Conservation (phyloP, 2,113 vertebrate genomes). For the Tupaia chinensis region DNA sequence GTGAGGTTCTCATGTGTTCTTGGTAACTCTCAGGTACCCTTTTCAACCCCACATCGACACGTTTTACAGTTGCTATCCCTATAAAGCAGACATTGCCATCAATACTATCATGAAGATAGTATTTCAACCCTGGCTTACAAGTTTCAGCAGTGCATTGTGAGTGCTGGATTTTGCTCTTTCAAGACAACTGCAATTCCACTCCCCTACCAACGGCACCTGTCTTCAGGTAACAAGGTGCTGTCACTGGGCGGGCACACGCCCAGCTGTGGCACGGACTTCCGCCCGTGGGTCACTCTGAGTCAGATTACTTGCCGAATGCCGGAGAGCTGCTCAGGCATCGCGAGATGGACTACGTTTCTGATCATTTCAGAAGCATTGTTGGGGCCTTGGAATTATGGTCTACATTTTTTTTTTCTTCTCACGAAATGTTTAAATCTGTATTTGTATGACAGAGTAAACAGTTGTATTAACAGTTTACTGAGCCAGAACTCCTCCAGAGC, state of each 20-base stretch:
- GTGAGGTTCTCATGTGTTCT: accelerated
- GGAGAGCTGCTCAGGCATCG: not conserved
- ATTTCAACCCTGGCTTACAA: not conserved
- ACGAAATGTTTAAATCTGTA: not conserved
- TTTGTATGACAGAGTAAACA: not conserved
- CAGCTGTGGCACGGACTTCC: not conserved
- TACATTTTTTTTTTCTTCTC: not conserved
- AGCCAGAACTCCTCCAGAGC: not conserved
- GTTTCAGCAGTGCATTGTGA: not conserved
- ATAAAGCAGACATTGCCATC: not conserved
- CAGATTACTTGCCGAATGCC: not conserved
- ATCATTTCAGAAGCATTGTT: not conserved
- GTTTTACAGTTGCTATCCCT: too few species aligned
- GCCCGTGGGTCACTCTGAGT: not conserved
- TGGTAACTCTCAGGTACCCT: not conserved
- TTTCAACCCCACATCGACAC: not conserved
- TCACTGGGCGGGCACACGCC: too few species aligned
- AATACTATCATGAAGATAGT: not conserved
- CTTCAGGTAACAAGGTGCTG: too few species aligned
- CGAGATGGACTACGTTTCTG: not conserved
- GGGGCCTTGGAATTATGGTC: not conserved
- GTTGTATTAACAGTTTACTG: not conserved
- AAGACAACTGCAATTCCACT: not conserved
- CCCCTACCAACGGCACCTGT: too few species aligned
- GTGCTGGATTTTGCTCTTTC: not conserved